Evolutionary conservation across 2,113 vertebrate genomes (phyloP), one percentile per base, ranked within the genome.

Genomic region (Erythrolamprus reginae): DNA sequence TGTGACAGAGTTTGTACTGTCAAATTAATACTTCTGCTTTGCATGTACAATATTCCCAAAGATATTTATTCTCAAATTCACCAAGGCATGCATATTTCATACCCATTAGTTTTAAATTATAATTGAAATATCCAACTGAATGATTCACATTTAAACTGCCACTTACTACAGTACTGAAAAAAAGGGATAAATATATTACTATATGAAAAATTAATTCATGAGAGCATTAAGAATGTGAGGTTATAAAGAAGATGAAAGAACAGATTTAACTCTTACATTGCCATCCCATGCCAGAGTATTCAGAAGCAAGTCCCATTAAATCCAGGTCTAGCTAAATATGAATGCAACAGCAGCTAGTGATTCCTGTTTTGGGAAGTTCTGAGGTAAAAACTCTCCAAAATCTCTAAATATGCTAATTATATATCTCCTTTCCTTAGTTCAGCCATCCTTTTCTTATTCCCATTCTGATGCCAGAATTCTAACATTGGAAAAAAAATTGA

Each of bases 181-280:
- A 91, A 92, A 94, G 45, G 4, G 84, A 86, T 94, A 91, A 93
- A 87, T 93, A 86, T 24, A 92, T 95, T 93, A 94, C 53, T 90
- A 92, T 91, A 65, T 91, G 42, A 94, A 91, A 93, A 92, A 93
- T 95, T 61, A 94, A 95, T 94, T 95, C 89, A 91, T 92, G 50
- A 56, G 87, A 13, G 3, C 65, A 93, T 88, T 92, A 33, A 82
- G n/a, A 89, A 87, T 42, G 12, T 88, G 91, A 33, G 21, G 6
- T 88, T 90, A 48, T 84, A 92, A 95, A 13, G 91, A 87, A 93
- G 47, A 28, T 92, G 33, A 94, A 87, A 51, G 19, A 92, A 47
- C 3, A 89, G 83, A 94, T 89, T 95, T 89, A 95, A 94, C 50
- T 92, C 53, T 84, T 87, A 10, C 33, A 0, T 42, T 21, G 17